Evolutionary conservation across 2,888 invertebrate species (phyloP).

Genomic region (Rhogogaster chlorosoma): DNA sequence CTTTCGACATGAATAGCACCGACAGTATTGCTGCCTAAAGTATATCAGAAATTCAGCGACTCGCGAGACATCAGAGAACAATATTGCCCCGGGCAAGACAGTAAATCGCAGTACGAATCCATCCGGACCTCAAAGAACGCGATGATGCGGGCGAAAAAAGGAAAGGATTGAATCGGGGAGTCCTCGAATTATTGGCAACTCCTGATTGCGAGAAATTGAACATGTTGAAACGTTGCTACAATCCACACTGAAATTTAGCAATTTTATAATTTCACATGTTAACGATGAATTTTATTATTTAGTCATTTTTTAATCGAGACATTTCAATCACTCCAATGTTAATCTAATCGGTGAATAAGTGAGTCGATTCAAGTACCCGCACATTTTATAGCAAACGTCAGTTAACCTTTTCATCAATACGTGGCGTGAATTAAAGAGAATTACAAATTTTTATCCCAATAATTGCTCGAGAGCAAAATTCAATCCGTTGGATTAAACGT

Average conservation of each 20-base stretch:
- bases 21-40: constrained; percentile 8
- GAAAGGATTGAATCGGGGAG: neutral
- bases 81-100: constrained; percentile 19
- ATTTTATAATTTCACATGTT: neutral
- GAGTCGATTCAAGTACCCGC: neutral
- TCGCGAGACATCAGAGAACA: constrained; percentile 20
- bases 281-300: neutral
- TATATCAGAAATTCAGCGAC: constrained; percentile 10
- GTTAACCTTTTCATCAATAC: neutral
- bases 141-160: neutral
- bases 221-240: neutral
- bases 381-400: too few species aligned
- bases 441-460: neutral
- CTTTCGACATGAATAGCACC: neutral
- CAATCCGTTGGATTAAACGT: neutral
- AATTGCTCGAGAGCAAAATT: neutral
- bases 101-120: constrained; percentile 19
- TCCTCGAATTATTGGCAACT: neutral
- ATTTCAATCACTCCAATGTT: neutral
- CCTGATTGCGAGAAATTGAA: neutral
- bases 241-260: neutral
- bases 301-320: neutral
- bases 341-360: neutral
- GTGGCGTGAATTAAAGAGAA: neutral
- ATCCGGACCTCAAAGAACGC: neutral